Percentiles rank a stretch among this genome's conserved stretches.
phyloP scores from a whole-genome alignment of 1,140 invertebrate genomes.

The Hyles vespertilio region DNA sequence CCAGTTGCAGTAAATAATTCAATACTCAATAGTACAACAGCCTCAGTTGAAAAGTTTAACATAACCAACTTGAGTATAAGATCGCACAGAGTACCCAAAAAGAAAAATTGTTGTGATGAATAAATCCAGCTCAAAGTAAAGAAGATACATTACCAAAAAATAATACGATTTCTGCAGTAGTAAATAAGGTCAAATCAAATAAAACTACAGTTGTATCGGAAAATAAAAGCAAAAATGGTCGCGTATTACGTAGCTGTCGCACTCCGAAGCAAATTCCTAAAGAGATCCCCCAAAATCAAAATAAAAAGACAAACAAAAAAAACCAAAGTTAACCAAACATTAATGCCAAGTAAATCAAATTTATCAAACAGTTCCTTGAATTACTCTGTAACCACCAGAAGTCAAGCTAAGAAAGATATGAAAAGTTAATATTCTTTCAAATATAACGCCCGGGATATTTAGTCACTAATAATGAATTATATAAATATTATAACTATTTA shows the following conservation, averaged over 20 bases:
- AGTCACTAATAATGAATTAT: too few species aligned
- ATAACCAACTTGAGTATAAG: slow-evolving; percentile 5
- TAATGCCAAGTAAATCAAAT: not conserved
- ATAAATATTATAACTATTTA: too few species aligned
- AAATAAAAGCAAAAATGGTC: too few species aligned
- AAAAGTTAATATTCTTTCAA: too few species aligned
- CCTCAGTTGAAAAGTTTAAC: slow-evolving; percentile 8
- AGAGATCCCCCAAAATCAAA: not conserved
- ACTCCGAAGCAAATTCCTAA: too few species aligned
- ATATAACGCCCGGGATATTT: too few species aligned
- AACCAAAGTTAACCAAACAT: not conserved
- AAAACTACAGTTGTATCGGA: too few species aligned
- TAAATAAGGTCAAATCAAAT: too few species aligned
- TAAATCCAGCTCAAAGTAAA: not conserved
- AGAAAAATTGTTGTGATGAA: slow-evolving; percentile 10
- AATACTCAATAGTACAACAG: slow-evolving; percentile 4
- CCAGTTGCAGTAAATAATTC: not conserved
- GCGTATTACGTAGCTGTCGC: too few species aligned
- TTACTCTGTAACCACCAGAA: too few species aligned
- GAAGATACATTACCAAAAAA: not conserved
- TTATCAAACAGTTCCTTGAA: not conserved
- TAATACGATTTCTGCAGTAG: not conserved
- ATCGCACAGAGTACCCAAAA: slow-evolving; percentile 16
- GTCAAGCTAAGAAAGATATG: too few species aligned
- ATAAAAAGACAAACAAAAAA: not conserved